Conservation (phyloP, 2,797 vertebrate genomes). For the Girardinus metallicus region DNA sequence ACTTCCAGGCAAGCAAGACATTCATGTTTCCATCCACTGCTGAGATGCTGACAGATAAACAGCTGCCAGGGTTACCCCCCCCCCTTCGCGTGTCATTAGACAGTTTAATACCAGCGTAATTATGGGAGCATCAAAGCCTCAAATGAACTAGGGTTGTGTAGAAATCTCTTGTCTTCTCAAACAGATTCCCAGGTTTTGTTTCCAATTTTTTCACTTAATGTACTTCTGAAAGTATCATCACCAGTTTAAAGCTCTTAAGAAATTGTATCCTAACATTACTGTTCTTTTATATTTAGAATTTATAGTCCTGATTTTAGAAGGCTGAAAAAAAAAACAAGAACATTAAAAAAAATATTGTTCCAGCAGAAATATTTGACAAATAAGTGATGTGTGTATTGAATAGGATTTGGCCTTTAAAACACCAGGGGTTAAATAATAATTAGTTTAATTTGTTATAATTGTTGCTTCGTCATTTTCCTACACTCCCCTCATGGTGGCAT, state of each 20-base stretch:
- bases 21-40: not conserved
- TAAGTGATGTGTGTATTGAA: not conserved
- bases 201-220: not conserved
- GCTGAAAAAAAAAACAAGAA: not conserved
- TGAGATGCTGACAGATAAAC: constrained; percentile 7
- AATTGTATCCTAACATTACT: not conserved
- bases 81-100: constrained; percentile 1
- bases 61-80: constrained; percentile 6
- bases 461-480: not conserved
- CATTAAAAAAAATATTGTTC: not conserved
- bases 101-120: constrained; percentile 3
- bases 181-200: not conserved
- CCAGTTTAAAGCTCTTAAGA: not conserved
- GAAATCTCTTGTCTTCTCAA: not conserved
- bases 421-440: not conserved
- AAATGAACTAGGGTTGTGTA: not conserved
- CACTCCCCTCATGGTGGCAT: not conserved
- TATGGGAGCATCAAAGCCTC: not conserved
- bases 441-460: not conserved
- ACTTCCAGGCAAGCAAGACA: not conserved
- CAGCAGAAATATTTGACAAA: not conserved
- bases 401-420: not conserved
- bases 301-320: not conserved
- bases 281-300: not conserved
- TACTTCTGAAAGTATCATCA: not conserved